Percentiles rank a stretch among this genome's conserved stretches.
Evolutionary conservation across 2,888 invertebrate genomes (phyloP).

Genomic region (Metalampra italica): DNA sequence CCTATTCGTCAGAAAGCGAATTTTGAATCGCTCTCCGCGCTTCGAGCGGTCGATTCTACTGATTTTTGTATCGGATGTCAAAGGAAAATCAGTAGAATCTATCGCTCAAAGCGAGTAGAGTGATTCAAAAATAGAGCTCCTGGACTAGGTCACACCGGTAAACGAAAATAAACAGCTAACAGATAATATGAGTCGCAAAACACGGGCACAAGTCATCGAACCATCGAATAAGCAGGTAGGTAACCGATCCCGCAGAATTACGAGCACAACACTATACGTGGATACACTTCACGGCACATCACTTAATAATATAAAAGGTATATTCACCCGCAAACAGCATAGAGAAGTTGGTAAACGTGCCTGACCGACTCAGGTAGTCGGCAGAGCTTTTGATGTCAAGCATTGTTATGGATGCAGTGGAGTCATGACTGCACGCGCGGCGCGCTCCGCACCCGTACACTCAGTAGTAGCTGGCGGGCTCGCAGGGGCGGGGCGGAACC

Average conservation of each 20-base stretch:
- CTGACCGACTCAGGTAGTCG: slow-evolving; percentile 93
- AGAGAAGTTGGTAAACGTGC: slow-evolving; percentile 95
- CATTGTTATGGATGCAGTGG: slow-evolving; percentile 77
- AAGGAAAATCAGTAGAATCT: too few relatives aligned
- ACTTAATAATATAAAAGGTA: slow-evolving; percentile 32
- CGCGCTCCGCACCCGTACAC: slow-evolving; percentile 38
- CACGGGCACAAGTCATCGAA: too few relatives aligned
- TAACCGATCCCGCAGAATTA: background rate
- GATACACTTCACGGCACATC: slow-evolving; percentile 45
- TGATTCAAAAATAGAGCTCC: too few relatives aligned
- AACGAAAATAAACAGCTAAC: too few relatives aligned
- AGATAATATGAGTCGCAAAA: too few relatives aligned
- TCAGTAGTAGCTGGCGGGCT: slow-evolving; percentile 19
- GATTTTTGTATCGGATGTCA: too few relatives aligned
- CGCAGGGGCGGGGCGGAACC: slow-evolving; percentile 29
- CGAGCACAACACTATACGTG: slow-evolving; percentile 10
- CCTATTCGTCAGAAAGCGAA: too few relatives aligned
- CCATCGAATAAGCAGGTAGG: background rate
- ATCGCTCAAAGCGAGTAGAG: too few relatives aligned
- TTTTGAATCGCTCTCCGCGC: too few relatives aligned
- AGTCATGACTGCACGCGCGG: slow-evolving; percentile 48
- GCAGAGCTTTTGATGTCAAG: slow-evolving; percentile 95
- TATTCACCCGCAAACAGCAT: slow-evolving; percentile 95
- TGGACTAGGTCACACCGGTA: too few relatives aligned
- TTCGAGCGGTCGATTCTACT: too few relatives aligned